These are phyloP conservation scores for Eutolmus rufibarbis DNA, from an alignment of 2,888 invertebrate genomes.

Conservation along the genomic window DNA sequence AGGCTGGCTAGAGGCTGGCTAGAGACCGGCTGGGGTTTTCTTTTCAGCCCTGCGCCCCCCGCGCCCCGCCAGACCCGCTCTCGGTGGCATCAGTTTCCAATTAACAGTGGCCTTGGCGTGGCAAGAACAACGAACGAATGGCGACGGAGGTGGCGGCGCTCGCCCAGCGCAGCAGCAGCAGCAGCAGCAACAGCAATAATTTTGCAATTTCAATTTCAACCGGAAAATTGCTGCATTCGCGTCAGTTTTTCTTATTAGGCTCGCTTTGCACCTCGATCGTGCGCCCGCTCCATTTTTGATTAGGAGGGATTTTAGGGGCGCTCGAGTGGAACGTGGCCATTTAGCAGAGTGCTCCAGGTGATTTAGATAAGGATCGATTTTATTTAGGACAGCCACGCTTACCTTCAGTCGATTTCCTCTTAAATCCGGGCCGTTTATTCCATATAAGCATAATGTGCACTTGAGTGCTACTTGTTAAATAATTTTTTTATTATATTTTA, in stretches of 20 bases:
- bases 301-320: not conserved
- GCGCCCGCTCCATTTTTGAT: not conserved
- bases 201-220: slow-evolving; percentile 14
- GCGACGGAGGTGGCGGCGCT: not conserved
- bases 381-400: not conserved
- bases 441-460: not conserved
- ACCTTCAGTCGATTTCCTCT: not conserved
- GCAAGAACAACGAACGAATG: not conserved
- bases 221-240: slow-evolving; percentile 21
- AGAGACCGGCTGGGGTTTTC: not conserved
- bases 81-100: slow-evolving; percentile 15
- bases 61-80: not conserved
- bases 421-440: not conserved
- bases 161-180: not conserved
- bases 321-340: not conserved
- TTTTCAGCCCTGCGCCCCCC: not conserved
- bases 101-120: slow-evolving; percentile 7
- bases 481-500: no score
- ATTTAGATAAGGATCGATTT: not conserved
- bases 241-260: slow-evolving; percentile 21
- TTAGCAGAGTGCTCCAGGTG: not conserved
- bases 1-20: no score
- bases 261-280: not conserved
- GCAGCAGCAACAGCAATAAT: not conserved
- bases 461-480: no score